Conservation (phyloP, 2,888 invertebrate species). For the Petrophora chlorosata region DNA sequence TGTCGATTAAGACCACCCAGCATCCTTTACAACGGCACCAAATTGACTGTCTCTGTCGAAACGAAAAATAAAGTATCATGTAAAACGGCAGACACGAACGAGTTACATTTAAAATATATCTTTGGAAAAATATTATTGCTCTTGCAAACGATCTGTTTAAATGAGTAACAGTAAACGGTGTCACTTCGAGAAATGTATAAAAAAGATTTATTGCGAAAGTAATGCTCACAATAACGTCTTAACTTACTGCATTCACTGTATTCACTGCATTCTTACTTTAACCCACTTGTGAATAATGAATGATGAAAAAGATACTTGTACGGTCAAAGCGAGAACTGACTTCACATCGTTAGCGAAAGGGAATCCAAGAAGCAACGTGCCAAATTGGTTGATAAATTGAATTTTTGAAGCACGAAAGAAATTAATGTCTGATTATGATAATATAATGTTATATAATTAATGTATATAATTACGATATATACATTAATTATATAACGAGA, state of each 20-base stretch:
- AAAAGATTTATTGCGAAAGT: constrained; percentile 67
- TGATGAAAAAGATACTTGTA: constrained; percentile 17
- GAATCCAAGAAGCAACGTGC: constrained; percentile 2
- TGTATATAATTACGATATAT: too few relatives aligned
- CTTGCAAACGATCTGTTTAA: constrained; percentile 55
- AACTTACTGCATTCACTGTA: constrained; percentile 41
- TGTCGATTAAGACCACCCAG: constrained; percentile 24
- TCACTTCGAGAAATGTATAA: constrained; percentile 62
- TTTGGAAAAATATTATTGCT: constrained; percentile 42
- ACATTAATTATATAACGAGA: too few relatives aligned
- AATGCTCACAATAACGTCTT: constrained; percentile 58
- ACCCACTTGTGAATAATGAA: constrained; percentile 27
- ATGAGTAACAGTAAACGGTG: constrained; percentile 62
- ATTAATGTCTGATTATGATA: too few relatives aligned
- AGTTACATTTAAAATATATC: constrained; percentile 44
- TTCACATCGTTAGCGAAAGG: constrained; percentile 15
- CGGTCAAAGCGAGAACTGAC: constrained; percentile 15
- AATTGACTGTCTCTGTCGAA: constrained; percentile 22
- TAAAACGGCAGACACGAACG: constrained; percentile 34
- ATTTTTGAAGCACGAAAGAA: too few relatives aligned
- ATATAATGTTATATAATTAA: too few relatives aligned
- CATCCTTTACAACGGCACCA: constrained; percentile 13
- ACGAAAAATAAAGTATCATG: constrained; percentile 20
- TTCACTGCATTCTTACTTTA: constrained; percentile 18
- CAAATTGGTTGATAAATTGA: constrained; percentile 12